These are phyloP conservation scores for Epinotia nisella DNA, from an alignment of 2,888 invertebrate species.

Conservation along the genomic window DNA sequence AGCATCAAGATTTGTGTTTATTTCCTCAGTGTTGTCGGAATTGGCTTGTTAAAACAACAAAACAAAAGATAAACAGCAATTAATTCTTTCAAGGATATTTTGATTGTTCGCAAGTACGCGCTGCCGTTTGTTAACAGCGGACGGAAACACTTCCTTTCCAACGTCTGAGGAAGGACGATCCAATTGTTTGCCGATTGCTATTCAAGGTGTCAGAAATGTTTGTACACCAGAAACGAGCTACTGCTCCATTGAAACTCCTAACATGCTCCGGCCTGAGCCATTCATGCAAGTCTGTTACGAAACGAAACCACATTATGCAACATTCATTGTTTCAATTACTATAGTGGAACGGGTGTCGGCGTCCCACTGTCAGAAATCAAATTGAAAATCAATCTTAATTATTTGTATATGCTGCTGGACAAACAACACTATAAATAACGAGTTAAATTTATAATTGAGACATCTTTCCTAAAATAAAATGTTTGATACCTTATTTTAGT, in stretches of 20 bases:
- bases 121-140: conserved; percentile 46
- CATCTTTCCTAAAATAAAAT: conserved; percentile 5
- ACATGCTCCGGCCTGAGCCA: conserved; percentile 50
- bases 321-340: conserved; percentile 56
- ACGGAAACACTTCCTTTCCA: conserved; percentile 62
- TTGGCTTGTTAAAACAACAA: conserved; percentile 19
- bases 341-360: conserved; percentile 12
- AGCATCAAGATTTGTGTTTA: conserved; percentile 3
- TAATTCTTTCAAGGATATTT: conserved; percentile 44
- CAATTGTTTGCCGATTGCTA: conserved; percentile 53
- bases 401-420: conserved; percentile 5
- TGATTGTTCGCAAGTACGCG: conserved; percentile 37
- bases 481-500: conserved; percentile 10
- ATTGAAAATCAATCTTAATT: conserved; percentile 34
- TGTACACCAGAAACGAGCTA: conserved; percentile 55
- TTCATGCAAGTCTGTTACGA: conserved; percentile 61
- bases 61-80: conserved; percentile 44
- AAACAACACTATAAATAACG: conserved; percentile 18
- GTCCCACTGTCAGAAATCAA: not conserved
- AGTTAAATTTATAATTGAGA: conserved; percentile 25
- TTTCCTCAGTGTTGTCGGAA: conserved; percentile 5
- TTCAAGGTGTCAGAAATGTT: conserved; percentile 59
- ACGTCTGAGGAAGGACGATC: conserved; percentile 50
- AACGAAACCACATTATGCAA: conserved; percentile 58
- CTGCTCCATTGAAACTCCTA: conserved; percentile 44